phyloP scores from a whole-genome alignment of 2,797 vertebrate genomes.

The Leptodactylus fallax region DNA sequence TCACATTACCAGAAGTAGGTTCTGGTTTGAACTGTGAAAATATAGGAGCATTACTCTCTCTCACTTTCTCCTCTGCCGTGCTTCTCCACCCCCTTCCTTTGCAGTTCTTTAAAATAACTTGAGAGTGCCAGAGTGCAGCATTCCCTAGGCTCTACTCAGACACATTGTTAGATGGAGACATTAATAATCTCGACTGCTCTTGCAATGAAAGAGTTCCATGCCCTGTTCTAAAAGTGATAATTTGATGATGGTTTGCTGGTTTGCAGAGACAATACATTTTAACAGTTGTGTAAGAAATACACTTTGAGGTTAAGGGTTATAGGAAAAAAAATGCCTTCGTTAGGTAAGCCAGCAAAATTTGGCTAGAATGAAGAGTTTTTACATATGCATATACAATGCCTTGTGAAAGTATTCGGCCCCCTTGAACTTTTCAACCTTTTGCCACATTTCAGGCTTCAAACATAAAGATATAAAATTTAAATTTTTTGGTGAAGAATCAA shows the following conservation, averaged over 20 bases:
- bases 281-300: conserved; percentile 55
- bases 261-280: conserved; percentile 61
- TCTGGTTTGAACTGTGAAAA: conserved; percentile 77
- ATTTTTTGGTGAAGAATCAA: too few species aligned
- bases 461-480: too few species aligned
- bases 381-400: too few species aligned
- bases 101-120: conserved; percentile 67
- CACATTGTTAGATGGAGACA: conserved; percentile 60
- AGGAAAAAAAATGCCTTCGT: not conserved
- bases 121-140: conserved; percentile 68
- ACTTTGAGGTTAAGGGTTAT: conserved; percentile 38
- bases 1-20: conserved; percentile 75
- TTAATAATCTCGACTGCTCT: conserved; percentile 57
- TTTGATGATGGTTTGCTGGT: conserved; percentile 57
- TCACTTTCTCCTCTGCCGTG: conserved; percentile 54
- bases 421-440: too few species aligned
- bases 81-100: conserved; percentile 60
- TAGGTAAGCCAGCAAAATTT: too few species aligned
- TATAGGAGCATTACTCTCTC: conserved; percentile 70
- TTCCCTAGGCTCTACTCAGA: conserved; percentile 48
- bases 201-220: conserved; percentile 44
- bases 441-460: too few species aligned
- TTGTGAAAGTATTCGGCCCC: too few species aligned
- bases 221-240: conserved; percentile 58
- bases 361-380: not conserved